These are phyloP conservation scores for Ophthalmolycus amberensis DNA, from an alignment of 2,113 vertebrate genomes.

Conservation along the genomic window DNA sequence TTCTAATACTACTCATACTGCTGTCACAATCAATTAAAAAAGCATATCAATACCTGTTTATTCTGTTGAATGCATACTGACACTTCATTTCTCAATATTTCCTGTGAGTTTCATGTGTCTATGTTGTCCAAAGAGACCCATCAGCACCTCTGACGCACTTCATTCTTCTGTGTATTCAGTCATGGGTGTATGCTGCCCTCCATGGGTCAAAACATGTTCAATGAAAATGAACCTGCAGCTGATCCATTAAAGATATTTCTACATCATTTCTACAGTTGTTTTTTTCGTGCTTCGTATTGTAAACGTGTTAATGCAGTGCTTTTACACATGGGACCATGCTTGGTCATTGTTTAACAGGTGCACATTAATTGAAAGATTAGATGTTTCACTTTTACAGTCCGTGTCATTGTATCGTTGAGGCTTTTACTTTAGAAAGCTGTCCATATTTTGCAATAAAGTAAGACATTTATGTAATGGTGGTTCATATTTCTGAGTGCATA, in stretches of 20 bases:
- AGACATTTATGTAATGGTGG: neutral
- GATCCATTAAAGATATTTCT: neutral
- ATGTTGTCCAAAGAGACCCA: neutral
- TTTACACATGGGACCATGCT: neutral
- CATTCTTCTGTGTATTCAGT: neutral
- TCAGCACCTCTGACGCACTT: neutral
- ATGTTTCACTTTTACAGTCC: neutral
- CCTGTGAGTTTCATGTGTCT: neutral
- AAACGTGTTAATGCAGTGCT: neutral
- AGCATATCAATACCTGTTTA: neutral
- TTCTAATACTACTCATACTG: neutral
- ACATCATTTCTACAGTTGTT: neutral
- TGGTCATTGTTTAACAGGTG: neutral
- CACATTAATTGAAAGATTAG: neutral
- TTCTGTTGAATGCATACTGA: neutral
- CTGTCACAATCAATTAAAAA: neutral
- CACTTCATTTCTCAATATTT: neutral
- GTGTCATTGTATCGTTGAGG: neutral
- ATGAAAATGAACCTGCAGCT: conserved; percentile 2
- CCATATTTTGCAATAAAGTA: conserved; percentile 11
- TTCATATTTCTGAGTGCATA: neutral
- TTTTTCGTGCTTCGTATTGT: neutral
- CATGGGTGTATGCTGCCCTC: conserved; percentile 47
- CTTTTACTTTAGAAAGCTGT: neutral
- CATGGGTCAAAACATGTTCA: conserved; percentile 25